These are phyloP conservation scores for Dryoscopus gambensis DNA, from an alignment of 2,113 vertebrate genomes.

Conservation along the genomic window DNA sequence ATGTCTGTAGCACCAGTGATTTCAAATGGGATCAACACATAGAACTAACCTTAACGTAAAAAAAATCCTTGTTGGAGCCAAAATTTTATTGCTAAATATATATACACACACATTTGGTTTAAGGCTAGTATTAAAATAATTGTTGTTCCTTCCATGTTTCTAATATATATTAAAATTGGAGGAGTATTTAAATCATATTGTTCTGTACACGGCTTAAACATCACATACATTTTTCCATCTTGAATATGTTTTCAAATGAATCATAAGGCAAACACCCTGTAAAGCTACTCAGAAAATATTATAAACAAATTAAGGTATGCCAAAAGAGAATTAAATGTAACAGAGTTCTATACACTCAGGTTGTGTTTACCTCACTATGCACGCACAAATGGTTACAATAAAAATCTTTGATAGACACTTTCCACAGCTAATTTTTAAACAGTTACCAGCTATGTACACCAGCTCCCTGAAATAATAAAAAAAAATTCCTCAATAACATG, in stretches of 20 bases:
- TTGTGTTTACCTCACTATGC: not conserved
- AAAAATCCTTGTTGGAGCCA: not conserved
- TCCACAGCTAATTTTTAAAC: not conserved
- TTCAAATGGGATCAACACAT: not conserved
- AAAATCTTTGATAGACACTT: not conserved
- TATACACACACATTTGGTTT: not conserved
- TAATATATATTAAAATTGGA: conserved; percentile 10
- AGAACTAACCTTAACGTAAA: not conserved
- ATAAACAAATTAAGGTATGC: not conserved
- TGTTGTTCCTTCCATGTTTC: not conserved
- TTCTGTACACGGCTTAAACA: not conserved
- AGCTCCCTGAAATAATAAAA: not conserved
- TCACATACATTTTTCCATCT: not conserved
- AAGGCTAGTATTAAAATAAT: conserved; percentile 5
- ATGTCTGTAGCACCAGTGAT: not conserved
- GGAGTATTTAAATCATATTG: not conserved
- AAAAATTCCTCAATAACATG: not conserved
- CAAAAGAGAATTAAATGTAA: not conserved
- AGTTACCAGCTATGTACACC: not conserved
- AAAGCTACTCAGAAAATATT: not conserved
- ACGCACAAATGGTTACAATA: not conserved
- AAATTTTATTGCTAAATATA: not conserved
- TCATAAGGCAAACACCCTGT: not conserved
- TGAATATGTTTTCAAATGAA: not conserved
- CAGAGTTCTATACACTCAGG: not conserved